Evolutionary conservation across 1,140 invertebrate species (phyloP), one percentile per base, ranked within the genome.

Genomic region (Bradynema listronoti): DNA sequence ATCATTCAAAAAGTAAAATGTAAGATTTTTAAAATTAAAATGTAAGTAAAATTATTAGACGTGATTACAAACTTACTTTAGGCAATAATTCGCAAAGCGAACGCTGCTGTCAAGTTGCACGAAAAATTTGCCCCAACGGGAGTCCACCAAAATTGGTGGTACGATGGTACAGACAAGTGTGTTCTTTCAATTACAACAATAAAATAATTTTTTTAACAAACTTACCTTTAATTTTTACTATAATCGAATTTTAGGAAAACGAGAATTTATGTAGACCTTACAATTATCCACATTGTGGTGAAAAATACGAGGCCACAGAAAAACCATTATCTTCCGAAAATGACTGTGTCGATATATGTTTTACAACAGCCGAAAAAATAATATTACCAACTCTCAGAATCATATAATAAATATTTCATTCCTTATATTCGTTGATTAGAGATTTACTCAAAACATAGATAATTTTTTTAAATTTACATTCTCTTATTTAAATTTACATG

Each of bases 231-330:
- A 3, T 25, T 4, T 9, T 50, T 4, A 50, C 3, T 25, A 9
- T 50, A n/a, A 4, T 4, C 34, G 29, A n/a, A n/a, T n/a, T 50
- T 50, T 50, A 39, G 36, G 19, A 39, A 39, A 19, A 39, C 19
- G n/a, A 50, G 47, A 25, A 25, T 30, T 50, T 50, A 19, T 50
- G 47, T 32, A 25, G 47, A 5, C 3, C 47, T 3, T 50, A 30
- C 47, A 25, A 50, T 27, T 50, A 50, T 27, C 47, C 47, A 3
- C 34, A 50, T 32, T 50, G 47, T 50, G 47, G 47, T 29, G 14
- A 25, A 25, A 50, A 50, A 25, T 24, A 24, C 27, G 47, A 50
- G 27, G 27, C n/a, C 34, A n/a, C 34, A 19, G 47, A 50, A 5
- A n/a, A 16, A 4, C 47, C 47, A n/a, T n/a, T 50, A 50, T 25